Base-by-base conservation (phyloP, 2,888 invertebrate genomes). In the Argyresthia albistria region DNA sequence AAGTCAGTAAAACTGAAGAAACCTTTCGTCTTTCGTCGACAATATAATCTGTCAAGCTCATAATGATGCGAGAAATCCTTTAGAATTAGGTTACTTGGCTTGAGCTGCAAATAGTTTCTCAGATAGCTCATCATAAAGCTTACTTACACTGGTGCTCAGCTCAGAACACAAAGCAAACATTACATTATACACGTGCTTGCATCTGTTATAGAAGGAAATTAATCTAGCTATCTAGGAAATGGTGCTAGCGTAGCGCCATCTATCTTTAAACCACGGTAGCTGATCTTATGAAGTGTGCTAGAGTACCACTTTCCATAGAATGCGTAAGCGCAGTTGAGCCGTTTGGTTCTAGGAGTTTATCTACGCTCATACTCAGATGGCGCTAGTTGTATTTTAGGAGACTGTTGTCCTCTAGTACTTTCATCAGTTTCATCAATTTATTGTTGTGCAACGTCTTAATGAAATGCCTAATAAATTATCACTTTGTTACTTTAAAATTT, bases 361-460 rank as follows among this genome's bases (percentile, higher is more conserved):
- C 39, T 39, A 25, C 1, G 39, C 39, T n/a, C 39, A 11, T 39
- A n/a, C 39, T 39, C 25, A 52, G 52, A 47, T 52, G 52, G 47
- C 52, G 25, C 52, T 52, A 52, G 48, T 48, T 14, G 47, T 52
- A 46, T 43, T 46, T 46, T n/a, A 46, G 8, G n/a, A n/a, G 9
- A 36, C 36, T 14, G 10, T 37, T 12, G n/a, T 9, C 8, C 14
- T 10, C 14, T 48, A 37, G 11, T 12, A 14, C 36, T 15, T 15
- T 37, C 37, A 14, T 10, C 36, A 48, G 8, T 10, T 48, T 15
- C 2, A 4, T 36, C 1, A 37, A 36, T 48, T 36, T 48, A 37
- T 36, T 48, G 37, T 48, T 36, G 15, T 37, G 48, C 36, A 48
- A 48, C 48, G 15, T 12, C 14, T 48, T 37, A 36, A 48, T 37